Base-by-base conservation (phyloP, 2,888 invertebrate species). In the Buathra laborator region DNA sequence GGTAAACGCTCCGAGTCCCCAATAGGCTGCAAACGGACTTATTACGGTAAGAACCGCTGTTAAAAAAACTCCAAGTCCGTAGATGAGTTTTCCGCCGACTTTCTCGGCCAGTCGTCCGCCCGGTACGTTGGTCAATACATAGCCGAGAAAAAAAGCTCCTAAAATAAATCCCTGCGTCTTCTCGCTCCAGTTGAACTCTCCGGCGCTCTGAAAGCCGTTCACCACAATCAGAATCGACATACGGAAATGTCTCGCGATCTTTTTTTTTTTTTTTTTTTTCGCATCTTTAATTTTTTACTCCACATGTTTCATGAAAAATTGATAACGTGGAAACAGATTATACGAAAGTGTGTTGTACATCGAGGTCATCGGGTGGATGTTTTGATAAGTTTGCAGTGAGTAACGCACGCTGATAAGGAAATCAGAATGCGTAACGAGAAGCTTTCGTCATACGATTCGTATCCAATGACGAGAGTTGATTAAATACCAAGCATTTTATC, bases 41-140 rank as follows among this genome's bases (percentile, higher is more conserved):
- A 98, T 93, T 24, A 98, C 94, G 0, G 98, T 98, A 88, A 98
- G 96, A 77, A 98, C 92, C 6, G 98, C 97, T 4, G 98, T 97
- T 64, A 98, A 94, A 67, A 98, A 94, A 0, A 98, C 96, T 5
- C 98, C 98, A 46, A 97, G 93, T 16, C 98, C 98, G 91, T 97
- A 98, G 3, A 98, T 96, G 85, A 96, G 94, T 94, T 98, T 98
- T n/a, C 98, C 98, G 48, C 99, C 99, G 92, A 96, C 95, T 88
- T 96, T 94, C 94, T 98, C 98, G 0, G 99, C 98, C 94, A 98
- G 95, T 89, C 97, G 95, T 1, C 97, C 97, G 53, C 97, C 97
- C 51, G 97, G 97, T 64, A 97, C 96, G 95, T 97, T 97, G 62
- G 97, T 97, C 87, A 97, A 92, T 19, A 97, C 97, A 94, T 97